Base-by-base conservation (phyloP, 2,888 invertebrate species). In the Meteorus colon region DNA sequence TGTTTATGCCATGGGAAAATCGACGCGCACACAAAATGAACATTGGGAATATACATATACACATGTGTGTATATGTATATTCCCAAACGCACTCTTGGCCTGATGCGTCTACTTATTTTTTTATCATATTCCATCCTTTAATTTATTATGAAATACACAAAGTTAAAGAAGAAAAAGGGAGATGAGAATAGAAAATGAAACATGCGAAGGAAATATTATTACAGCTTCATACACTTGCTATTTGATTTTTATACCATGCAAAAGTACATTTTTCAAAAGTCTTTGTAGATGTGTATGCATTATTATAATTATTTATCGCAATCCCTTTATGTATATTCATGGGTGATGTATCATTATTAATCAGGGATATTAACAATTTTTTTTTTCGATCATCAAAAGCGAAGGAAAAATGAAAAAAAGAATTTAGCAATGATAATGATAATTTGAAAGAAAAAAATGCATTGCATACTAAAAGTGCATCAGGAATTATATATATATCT, bases 1-100 rank as follows among this genome's bases (percentile, higher is more conserved):
- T 89, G 89, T 89, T 89, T 89, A 89, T 89, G 89, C 89, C 88
- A 89, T 88, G 87, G 86, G 87, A 87, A 87, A 86, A 86, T 86
- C 86, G 29, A 73, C 55, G 70, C 55, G 55, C 55, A 55, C 55
- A 55, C 55, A 55, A 41, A 62, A 62, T 76, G 78, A 73, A 63
- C 77, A n/a, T n/a, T n/a, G n/a, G n/a, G n/a, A n/a, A n/a, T n/a
- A n/a, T n/a, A n/a, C n/a, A n/a, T n/a, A n/a, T n/a, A n/a, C n/a
- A n/a, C n/a, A n/a, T n/a, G n/a, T n/a, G 65, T 65, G 73, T 59
- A 24, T 48, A 48, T 71, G 41, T 69, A 75, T 75, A 55, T 69
- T 76, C 71, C 75, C 73, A 59, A 24, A 59, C 71, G 24, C n/a
- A 70, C 51, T n/a, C 27, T 3, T 16, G 19, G 19, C 51, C n/a